Evolutionary conservation across 2,113 vertebrate genomes (phyloP).

Genomic region (Diadophis punctatus): DNA sequence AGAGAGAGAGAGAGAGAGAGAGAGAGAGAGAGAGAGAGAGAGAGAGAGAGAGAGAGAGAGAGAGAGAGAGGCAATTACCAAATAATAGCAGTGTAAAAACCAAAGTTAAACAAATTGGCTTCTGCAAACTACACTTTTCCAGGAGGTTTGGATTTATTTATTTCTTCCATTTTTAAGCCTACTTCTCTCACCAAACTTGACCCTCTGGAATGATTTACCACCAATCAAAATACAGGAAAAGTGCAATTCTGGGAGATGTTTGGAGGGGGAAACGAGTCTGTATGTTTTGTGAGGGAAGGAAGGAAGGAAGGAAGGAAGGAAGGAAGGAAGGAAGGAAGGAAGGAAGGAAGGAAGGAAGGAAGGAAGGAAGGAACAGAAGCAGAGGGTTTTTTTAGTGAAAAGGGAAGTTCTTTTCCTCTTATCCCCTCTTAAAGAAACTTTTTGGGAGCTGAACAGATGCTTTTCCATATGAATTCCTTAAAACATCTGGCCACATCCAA

Average conservation of each 20-base stretch:
- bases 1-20: neutral
- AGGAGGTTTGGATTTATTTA: neutral
- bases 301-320: neutral
- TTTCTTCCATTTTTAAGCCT: neutral
- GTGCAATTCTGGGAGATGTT: neutral
- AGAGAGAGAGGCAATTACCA: neutral
- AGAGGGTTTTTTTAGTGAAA: neutral
- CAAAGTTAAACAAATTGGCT: neutral
- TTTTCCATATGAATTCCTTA: neutral
- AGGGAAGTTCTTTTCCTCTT: neutral
- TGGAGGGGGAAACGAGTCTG: neutral
- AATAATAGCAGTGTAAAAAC: neutral
- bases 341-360: too few species aligned
- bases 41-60: neutral
- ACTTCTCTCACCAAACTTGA: neutral
- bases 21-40: neutral
- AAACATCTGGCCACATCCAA: neutral
- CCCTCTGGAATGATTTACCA: neutral
- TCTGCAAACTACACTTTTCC: neutral
- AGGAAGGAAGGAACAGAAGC: neutral
- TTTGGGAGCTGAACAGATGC: neutral
- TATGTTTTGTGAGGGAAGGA: neutral
- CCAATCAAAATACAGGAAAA: neutral
- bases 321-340: neutral
- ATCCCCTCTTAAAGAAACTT: neutral